Conservation (phyloP, 2,113 vertebrate species). For the Odocoileus virginianus region DNA sequence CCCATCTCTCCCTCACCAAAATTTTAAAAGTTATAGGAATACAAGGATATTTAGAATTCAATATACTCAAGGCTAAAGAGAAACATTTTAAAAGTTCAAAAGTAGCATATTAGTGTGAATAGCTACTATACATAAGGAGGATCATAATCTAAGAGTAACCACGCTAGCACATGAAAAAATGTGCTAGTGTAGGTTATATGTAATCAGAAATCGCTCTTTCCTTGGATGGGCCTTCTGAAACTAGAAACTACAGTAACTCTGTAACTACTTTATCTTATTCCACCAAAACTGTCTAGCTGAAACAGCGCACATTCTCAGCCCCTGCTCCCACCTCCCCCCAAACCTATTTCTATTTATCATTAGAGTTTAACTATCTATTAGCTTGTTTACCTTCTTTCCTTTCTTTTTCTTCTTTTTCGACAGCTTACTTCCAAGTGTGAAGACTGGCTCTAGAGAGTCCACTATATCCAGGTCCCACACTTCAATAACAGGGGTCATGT, state of each 20-base stretch:
- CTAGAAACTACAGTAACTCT: neutral
- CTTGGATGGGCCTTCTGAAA: neutral
- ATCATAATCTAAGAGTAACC: neutral
- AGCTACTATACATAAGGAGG: neutral
- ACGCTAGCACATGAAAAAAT: no score
- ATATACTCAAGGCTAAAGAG: neutral
- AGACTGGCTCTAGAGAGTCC: conserved; percentile 93
- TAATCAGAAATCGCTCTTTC: neutral
- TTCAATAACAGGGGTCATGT: conserved; percentile 95
- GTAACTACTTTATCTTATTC: neutral
- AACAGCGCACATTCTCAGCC: neutral
- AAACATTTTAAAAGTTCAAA: conserved; percentile 10
- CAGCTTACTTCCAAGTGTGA: conserved; percentile 91
- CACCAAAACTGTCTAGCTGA: neutral
- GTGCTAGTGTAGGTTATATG: neutral
- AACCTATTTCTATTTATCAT: neutral
- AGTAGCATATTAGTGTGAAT: neutral
- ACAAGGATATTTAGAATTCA: neutral
- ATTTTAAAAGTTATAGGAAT: neutral
- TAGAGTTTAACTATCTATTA: neutral
- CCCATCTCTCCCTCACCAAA: neutral
- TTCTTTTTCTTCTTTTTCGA: conserved; percentile 92
- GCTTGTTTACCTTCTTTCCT: conserved; percentile 86
- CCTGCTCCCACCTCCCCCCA: accelerated
- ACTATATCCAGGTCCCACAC: conserved; percentile 98